Evolutionary conservation across 1,140 invertebrate genomes (phyloP), one percentile per base, ranked within the genome.

Genomic region (Tribolium castaneum): DNA sequence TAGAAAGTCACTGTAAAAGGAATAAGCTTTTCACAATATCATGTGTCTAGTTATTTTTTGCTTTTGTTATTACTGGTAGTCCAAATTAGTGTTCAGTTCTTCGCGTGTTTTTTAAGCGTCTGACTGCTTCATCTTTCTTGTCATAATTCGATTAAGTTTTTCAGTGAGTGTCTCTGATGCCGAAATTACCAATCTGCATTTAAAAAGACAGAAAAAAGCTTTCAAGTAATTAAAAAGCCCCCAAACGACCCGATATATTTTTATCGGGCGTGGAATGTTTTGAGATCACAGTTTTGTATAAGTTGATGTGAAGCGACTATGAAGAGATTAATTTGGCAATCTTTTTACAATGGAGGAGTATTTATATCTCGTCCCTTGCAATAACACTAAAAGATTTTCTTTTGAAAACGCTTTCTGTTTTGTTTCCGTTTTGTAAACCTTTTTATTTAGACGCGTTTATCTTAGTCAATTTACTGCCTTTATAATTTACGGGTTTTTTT

Each of bases 391-490:
- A 66, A 66, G 59, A 66, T 66, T 66, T 66, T 66, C 59, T 66
- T 66, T 66, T 34, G 9, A 66, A 66, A 66, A 66, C 25, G 25
- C 30, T 66, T 66, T 66, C 39, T 66, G 30, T 66, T 66, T 66
- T 66, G 59, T 35, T 66, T 66, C 59, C 59, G 59, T 66, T 66
- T 66, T 66, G 59, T 66, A 66, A 66, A 66, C 59, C 59, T 66
- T 66, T 66, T 66, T 66, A 66, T 66, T 66, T 66, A 66, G 30
- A 12, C 59, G 59, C 59, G 25, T 35, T 35, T 66, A 45, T 66
- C 30, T 66, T 66, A 35, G 59, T 66, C 59, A 66, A 35, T 66
- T 66, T 66, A 66, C 59, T 25, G 59, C 19, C 59, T 66, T 66
- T 66, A 66, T 66, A 66, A 66, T 66, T 35, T 66, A 66, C 25